Conservation (phyloP, 1,140 invertebrate species). For the Pseudoatta argentina region DNA sequence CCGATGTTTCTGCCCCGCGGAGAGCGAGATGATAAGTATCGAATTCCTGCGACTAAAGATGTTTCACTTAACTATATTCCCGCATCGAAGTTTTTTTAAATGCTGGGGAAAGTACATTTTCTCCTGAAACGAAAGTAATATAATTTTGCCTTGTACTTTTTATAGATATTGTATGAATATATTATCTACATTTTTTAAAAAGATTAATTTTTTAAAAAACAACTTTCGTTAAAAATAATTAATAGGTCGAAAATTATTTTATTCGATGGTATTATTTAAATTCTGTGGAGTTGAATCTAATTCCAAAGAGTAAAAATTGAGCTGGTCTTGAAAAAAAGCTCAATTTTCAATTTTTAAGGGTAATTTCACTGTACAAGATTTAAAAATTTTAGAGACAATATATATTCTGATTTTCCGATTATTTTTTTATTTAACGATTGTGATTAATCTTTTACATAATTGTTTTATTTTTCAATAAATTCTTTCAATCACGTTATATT, state of each 20-base stretch:
- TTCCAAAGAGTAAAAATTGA: too few relatives aligned
- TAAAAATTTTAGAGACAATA: too few relatives aligned
- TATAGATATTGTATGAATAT: not conserved
- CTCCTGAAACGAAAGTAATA: not conserved
- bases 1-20: slow-evolving; percentile 48
- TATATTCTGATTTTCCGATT: not conserved
- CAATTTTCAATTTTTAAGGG: too few relatives aligned
- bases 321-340: too few relatives aligned
- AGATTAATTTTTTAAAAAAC: not conserved
- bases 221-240: not conserved
- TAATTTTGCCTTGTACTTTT: not conserved
- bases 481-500: not conserved
- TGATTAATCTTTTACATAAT: not conserved
- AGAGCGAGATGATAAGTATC: slow-evolving; percentile 62
- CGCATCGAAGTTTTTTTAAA: not conserved
- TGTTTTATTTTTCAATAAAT: not conserved
- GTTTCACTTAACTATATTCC: slow-evolving; percentile 56
- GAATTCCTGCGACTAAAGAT: slow-evolving; percentile 64
- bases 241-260: not conserved
- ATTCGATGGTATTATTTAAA: not conserved
- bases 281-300: too few relatives aligned
- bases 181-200: not conserved
- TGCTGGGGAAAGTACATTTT: not conserved
- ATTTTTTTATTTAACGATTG: not conserved
- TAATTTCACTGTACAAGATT: too few relatives aligned